Evolutionary conservation across 1,140 invertebrate genomes (phyloP).

Genomic region (Leptopilina boulardi): DNA sequence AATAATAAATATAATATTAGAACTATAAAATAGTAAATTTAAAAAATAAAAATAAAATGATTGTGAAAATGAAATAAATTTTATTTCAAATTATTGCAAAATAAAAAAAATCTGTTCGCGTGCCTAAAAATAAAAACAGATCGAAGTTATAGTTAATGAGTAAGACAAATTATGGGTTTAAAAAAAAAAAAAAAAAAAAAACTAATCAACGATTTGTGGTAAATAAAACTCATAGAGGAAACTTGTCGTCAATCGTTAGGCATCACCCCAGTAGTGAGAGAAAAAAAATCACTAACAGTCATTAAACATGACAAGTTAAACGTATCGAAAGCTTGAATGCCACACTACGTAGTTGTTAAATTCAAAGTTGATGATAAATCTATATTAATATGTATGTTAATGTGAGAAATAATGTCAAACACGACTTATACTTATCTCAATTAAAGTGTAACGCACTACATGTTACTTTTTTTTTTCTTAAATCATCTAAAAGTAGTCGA

Average conservation of each 20-base stretch:
- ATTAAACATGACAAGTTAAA: neutral
- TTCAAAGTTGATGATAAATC: neutral
- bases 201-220: neutral
- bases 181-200: too few species aligned
- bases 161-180: neutral
- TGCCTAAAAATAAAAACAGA: conserved; percentile 12
- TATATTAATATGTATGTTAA: conserved; percentile 15
- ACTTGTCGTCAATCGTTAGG: conserved; percentile 17
- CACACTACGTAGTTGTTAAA: conserved; percentile 22
- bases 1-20: neutral
- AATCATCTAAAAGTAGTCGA: conserved; percentile 13
- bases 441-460: conserved; percentile 8
- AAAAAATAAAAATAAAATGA: neutral
- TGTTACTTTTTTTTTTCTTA: neutral
- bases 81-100: neutral
- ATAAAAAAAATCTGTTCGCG: neutral
- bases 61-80: neutral
- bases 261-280: neutral
- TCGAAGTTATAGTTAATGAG: neutral
- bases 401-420: neutral
- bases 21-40: neutral
- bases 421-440: conserved; percentile 4
- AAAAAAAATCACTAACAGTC: conserved; percentile 15
- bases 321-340: neutral
- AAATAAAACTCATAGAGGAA: neutral